Evolutionary conservation across 2,888 invertebrate genomes (phyloP), one percentile per base, ranked within the genome.

Genomic region (Caprella mutica): DNA sequence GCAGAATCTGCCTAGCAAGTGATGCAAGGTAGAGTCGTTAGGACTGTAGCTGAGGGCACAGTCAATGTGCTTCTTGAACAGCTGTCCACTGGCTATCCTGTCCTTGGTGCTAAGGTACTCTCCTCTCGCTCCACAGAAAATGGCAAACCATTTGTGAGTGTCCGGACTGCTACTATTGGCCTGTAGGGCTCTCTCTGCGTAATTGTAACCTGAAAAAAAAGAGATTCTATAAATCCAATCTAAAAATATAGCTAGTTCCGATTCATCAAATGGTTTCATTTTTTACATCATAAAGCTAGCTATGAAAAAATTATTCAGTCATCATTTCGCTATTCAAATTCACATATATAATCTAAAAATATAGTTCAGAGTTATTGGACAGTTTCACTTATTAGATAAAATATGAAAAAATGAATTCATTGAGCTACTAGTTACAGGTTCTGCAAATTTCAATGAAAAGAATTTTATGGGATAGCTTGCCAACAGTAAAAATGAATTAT

Each of bases 91-190:
- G 65, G 76, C 70, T 51, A 85, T 81, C 72, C 79, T 81, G 40
- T 83, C 81, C 68, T 79, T 79, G 2, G 76, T 75, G 1, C 79
- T 73, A 54, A 80, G 75, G 68, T 76, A 80, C 56, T 82, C 80
- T 29, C 78, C 77, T 52, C 80, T 72, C 46, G 77, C 74, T 17
- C 84, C 84, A 48, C 83, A 69, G 14, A 83, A 75, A 48, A 85
- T 80, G 2, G 84, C 85, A 70, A 67, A 75, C 84, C 85, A 85
- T 72, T 85, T 85, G 71, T 84, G 83, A 17, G 80, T 77, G 67
- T 82, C 78, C 1, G 78, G 73, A 67, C 77, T 74, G 21, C 73
- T 69, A 1, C 75, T 70, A 59, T 77, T 73, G 3, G 78, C 59
- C 46, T 75, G 69, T 24, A 84, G 69, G 21, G 82, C 78, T 59